Percentiles rank a stretch among this genome's conserved stretches.
phyloP scores from a whole-genome alignment of 2,797 vertebrate genomes.

The Synaphobranchus kaupii region DNA sequence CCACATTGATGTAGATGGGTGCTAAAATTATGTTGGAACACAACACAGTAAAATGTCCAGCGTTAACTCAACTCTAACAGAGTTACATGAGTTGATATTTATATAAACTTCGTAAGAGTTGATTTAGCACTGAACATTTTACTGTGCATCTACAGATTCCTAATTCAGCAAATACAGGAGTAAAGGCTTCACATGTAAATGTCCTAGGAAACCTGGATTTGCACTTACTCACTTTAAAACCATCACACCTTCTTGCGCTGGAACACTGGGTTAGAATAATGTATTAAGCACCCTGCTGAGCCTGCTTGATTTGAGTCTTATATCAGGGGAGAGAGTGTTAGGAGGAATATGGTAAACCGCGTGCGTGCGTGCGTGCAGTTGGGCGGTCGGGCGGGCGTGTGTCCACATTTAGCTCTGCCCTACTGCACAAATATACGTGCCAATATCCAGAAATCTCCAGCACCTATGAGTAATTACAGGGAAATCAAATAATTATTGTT shows the following conservation, averaged over 20 bases:
- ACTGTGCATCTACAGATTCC: too few species aligned
- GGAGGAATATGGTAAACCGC: not conserved
- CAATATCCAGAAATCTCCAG: not conserved
- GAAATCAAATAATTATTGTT: not conserved
- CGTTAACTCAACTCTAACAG: too few species aligned
- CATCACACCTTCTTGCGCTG: not conserved
- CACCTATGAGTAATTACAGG: not conserved
- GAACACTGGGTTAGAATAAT: not conserved
- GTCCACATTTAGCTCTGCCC: not conserved
- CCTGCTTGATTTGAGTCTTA: not conserved
- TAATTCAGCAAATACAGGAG: not conserved
- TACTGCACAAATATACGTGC: not conserved
- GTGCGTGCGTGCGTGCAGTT: too few species aligned
- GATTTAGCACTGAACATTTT: too few species aligned
- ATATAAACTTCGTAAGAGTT: too few species aligned
- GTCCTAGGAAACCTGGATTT: not conserved
- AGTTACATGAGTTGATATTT: too few species aligned
- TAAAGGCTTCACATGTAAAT: not conserved
- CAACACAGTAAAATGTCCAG: not conserved
- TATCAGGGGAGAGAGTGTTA: not conserved
- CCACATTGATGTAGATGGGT: not conserved
- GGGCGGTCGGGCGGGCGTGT: not conserved
- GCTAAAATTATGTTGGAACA: conserved; percentile 27
- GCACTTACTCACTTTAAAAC: not conserved
- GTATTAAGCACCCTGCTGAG: not conserved